Percentiles rank a stretch among this genome's conserved stretches.
These are phyloP conservation scores for Otis tarda DNA, from an alignment of 2,113 vertebrate genomes.

Conservation along the genomic window DNA sequence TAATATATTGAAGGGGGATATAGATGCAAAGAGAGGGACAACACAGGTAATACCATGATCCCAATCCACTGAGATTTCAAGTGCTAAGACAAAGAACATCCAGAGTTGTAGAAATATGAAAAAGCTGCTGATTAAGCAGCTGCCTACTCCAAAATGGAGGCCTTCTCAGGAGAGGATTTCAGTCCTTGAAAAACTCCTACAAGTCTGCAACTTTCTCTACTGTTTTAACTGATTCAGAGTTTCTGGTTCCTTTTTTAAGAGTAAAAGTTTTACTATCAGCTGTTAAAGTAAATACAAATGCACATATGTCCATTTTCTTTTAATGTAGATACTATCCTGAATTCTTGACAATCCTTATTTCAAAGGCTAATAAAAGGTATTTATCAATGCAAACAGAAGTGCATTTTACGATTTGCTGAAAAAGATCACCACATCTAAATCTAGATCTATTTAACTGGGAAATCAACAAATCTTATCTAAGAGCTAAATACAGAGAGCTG, in stretches of 20 bases:
- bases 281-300: neutral
- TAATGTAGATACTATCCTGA: neutral
- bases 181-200: neutral
- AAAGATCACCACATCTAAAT: neutral
- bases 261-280: neutral
- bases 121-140: neutral
- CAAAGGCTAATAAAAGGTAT: neutral
- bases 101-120: neutral
- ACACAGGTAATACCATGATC: rapidly evolving
- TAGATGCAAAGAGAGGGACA: neutral
- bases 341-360: neutral
- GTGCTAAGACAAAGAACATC: neutral
- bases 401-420: neutral
- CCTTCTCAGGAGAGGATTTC: neutral
- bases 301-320: neutral
- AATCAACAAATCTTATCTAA: neutral
- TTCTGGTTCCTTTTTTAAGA: neutral
- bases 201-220: neutral
- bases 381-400: neutral
- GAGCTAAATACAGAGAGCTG: neutral
- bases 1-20: neutral
- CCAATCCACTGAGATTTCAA: neutral
- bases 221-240: neutral
- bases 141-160: neutral
- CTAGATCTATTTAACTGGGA: neutral